A percentile compares a stretch with the other conserved stretches of the same genome.
Evolutionary conservation across 2,888 invertebrate genomes (phyloP).

Genomic region (Scaptodrosophila latifasciaeformis): DNA sequence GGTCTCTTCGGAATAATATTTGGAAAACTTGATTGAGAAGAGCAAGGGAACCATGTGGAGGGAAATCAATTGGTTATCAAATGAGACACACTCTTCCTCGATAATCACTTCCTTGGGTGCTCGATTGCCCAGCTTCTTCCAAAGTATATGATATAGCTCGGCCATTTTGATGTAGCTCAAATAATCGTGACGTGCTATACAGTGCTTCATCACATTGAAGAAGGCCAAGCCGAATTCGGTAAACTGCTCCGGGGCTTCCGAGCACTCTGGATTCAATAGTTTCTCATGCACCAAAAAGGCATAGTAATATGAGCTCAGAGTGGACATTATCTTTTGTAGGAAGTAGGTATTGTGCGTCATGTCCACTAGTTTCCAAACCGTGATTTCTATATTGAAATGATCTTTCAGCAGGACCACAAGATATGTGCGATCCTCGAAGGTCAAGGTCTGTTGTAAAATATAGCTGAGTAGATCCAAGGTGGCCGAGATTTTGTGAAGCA

Average conservation of each 20-base stretch:
- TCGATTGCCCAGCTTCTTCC: conserved; percentile 73
- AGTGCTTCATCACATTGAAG: conserved; percentile 74
- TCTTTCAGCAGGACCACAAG: conserved; percentile 70
- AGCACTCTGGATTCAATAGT: conserved; percentile 49
- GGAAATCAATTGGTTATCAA: conserved; percentile 79
- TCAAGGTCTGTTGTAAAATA: conserved; percentile 77
- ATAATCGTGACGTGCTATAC: conserved; percentile 67
- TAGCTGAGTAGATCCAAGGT: conserved; percentile 78
- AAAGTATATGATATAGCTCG: conserved; percentile 74
- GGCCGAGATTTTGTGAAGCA: conserved; percentile 77
- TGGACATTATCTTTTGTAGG: conserved; percentile 61
- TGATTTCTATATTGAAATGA: conserved; percentile 66
- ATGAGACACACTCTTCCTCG: conserved; percentile 71
- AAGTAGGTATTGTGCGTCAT: conserved; percentile 73
- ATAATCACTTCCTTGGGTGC: conserved; percentile 72
- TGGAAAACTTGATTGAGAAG: conserved; percentile 72
- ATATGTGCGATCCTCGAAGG: conserved; percentile 73
- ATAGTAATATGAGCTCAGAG: conserved; percentile 65
- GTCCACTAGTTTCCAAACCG: conserved; percentile 71
- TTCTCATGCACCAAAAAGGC: conserved; percentile 70
- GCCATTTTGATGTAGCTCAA: conserved; percentile 72
- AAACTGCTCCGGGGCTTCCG: conserved; percentile 61
- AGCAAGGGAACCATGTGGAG: conserved; percentile 81
- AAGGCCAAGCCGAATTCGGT: conserved; percentile 71
- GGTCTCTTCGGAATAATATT: conserved; percentile 39